Evolutionary conservation across 2,888 invertebrate species (phyloP).

Genomic region (Zhuqinia jingwanae): DNA sequence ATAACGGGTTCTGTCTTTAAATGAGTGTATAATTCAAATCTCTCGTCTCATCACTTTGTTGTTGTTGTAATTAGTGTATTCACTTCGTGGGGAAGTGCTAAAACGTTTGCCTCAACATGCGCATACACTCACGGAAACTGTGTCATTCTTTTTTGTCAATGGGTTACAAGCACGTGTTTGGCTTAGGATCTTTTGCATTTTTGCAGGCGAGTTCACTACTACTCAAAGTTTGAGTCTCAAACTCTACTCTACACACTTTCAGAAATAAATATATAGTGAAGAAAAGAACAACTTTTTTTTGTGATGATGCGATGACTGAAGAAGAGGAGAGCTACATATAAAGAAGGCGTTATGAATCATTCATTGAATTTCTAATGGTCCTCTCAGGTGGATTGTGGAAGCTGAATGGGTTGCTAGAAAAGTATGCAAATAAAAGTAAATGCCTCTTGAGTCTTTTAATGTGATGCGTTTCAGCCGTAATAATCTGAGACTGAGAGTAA

Average conservation of each 20-base stretch:
- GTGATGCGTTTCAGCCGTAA: too few relatives aligned
- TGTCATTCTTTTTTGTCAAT: constrained; percentile 21
- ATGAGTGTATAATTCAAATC: constrained; percentile 5
- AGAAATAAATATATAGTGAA: not conserved
- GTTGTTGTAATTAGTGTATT: too few relatives aligned
- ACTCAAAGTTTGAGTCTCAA: constrained; percentile 3
- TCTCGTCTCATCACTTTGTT: constrained; percentile 13
- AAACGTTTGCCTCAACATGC: not conserved
- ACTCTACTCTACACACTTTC: not conserved
- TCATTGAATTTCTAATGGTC: not conserved
- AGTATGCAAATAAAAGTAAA: too few relatives aligned
- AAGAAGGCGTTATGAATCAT: not conserved
- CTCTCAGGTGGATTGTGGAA: too few relatives aligned
- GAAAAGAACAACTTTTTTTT: not conserved
- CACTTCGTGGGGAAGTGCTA: too few relatives aligned
- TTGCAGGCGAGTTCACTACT: too few relatives aligned
- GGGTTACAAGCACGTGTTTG: not conserved
- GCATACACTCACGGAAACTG: constrained; percentile 12
- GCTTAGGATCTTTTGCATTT: not conserved
- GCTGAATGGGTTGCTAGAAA: too few relatives aligned
- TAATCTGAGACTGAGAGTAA: too few relatives aligned
- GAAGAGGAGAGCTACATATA: not conserved
- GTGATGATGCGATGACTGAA: too few relatives aligned
- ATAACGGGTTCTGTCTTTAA: not conserved
- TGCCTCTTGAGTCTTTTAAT: too few relatives aligned